Conservation (phyloP, 2,888 invertebrate species). For the Ophion obscuratus region DNA sequence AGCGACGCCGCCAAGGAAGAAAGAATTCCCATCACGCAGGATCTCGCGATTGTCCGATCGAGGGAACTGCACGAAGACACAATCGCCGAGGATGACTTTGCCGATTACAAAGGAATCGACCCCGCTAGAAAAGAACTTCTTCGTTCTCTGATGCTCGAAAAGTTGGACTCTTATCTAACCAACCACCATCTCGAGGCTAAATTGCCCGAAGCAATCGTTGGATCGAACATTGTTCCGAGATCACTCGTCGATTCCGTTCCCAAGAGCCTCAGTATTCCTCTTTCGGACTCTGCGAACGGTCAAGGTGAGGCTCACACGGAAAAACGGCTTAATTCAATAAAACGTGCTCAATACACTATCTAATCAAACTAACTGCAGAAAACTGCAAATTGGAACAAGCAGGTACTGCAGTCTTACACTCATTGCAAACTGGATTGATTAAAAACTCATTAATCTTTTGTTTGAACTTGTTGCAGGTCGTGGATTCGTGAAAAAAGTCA, state of each 20-base stretch:
- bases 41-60: slow-evolving; percentile 89
- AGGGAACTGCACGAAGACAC: slow-evolving; percentile 78
- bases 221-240: slow-evolving; percentile 86
- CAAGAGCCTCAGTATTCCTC: slow-evolving; percentile 89
- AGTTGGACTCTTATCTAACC: slow-evolving; percentile 90
- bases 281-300: slow-evolving; percentile 86
- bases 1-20: slow-evolving; percentile 88
- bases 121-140: slow-evolving; percentile 80
- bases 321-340: not conserved
- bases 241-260: slow-evolving; percentile 88
- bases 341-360: not conserved
- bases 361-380: not conserved
- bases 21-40: slow-evolving; percentile 91
- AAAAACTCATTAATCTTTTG: slow-evolving; percentile 28
- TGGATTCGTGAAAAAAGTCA: slow-evolving; percentile 92
- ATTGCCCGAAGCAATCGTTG: slow-evolving; percentile 87
- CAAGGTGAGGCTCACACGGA: slow-evolving; percentile 75
- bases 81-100: slow-evolving; percentile 83
- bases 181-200: slow-evolving; percentile 91
- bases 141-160: slow-evolving; percentile 87
- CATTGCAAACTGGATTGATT: not conserved
- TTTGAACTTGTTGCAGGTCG: slow-evolving; percentile 86
- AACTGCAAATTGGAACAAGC: not conserved
- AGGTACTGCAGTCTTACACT: not conserved
- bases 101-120: slow-evolving; percentile 76